These are phyloP conservation scores for Phataginus tricuspis DNA, from an alignment of 2,797 vertebrate genomes.

Conservation along the genomic window DNA sequence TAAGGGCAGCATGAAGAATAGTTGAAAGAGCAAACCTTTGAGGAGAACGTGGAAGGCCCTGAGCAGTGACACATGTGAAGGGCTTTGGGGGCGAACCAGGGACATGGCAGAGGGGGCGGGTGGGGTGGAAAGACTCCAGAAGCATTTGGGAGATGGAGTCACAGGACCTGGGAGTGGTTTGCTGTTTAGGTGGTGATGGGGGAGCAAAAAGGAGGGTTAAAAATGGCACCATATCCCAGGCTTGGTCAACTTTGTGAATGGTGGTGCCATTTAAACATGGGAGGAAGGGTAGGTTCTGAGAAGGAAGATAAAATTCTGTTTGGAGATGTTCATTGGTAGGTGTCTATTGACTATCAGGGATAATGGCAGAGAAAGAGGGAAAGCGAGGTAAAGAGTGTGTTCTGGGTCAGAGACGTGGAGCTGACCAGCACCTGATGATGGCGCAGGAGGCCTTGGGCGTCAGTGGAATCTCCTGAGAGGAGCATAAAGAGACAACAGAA, in stretches of 20 bases:
- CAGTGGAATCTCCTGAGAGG: background rate
- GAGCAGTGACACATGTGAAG: background rate
- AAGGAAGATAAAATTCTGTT: background rate
- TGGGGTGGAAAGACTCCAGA: background rate
- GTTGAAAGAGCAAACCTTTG: background rate
- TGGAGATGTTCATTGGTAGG: background rate
- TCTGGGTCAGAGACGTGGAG: background rate
- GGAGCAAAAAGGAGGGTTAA: background rate
- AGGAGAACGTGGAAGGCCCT: background rate
- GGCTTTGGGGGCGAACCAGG: background rate
- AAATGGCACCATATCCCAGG: background rate
- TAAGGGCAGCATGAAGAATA: background rate
- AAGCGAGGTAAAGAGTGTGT: no score
- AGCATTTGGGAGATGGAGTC: background rate
- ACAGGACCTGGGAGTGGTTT: background rate
- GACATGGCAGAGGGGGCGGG: background rate
- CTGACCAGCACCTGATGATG: background rate
- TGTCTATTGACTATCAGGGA: background rate
- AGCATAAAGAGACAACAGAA: background rate
- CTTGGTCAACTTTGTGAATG: background rate
- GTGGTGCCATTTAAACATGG: background rate
- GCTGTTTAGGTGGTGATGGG: background rate
- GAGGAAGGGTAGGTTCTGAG: background rate
- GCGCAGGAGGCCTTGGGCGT: background rate
- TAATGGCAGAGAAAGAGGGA: background rate